A percentile compares a stretch with the other conserved stretches of the same genome.
Conservation (phyloP, 1,140 invertebrate species). For the Aleiodes sp. region DNA sequence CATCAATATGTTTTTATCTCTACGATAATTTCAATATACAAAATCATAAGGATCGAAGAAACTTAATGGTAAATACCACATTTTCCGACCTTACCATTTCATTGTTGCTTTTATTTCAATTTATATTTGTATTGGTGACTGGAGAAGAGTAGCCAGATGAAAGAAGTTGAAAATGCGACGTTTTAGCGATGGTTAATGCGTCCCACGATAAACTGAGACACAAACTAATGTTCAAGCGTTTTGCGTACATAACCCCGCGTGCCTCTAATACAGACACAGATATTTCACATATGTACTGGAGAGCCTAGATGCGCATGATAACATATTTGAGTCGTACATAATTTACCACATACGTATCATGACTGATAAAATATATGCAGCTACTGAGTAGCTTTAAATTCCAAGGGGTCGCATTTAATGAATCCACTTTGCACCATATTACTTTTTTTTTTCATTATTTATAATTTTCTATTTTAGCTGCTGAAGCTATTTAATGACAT, state of each 20-base stretch:
- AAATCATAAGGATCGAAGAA: too few relatives aligned
- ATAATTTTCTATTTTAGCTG: constrained; percentile 9
- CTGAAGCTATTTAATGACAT: constrained; percentile 61
- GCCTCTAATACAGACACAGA: background rate
- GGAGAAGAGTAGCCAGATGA: too few relatives aligned
- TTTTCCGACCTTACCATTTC: too few relatives aligned
- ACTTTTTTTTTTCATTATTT: constrained; percentile 30
- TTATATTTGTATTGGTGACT: too few relatives aligned
- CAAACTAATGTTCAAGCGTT: constrained; percentile 60
- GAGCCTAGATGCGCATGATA: constrained; percentile 29
- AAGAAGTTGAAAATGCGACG: constrained; percentile 36
- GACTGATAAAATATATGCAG: constrained; percentile 31
- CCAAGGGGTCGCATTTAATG: constrained; percentile 53
- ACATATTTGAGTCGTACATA: constrained; percentile 16
- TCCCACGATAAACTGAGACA: constrained; percentile 58
- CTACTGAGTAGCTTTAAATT: constrained; percentile 54
- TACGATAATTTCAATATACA: too few relatives aligned
- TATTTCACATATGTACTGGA: constrained; percentile 2
- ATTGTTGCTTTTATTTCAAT: too few relatives aligned
- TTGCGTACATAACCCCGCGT: constrained; percentile 38
- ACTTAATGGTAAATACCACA: too few relatives aligned
- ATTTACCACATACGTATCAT: constrained; percentile 22
- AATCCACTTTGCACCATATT: constrained; percentile 55
- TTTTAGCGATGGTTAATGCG: constrained; percentile 61
- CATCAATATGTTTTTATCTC: too few relatives aligned